Evolutionary conservation across 2,797 vertebrate species (phyloP).

Genomic region (Pelobates cultripes): DNA sequence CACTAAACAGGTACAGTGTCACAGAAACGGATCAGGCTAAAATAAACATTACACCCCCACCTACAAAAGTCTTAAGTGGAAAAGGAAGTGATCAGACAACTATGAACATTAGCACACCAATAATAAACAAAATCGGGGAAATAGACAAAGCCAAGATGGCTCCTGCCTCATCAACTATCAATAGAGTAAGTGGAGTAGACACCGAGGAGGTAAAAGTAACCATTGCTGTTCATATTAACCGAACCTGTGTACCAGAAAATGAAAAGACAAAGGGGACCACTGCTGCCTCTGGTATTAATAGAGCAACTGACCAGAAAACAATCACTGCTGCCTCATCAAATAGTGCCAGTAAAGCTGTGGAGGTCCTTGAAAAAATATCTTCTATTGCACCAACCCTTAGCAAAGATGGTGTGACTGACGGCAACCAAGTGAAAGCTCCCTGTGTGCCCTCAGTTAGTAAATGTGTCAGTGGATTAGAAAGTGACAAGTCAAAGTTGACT

Average conservation of each 20-base stretch:
- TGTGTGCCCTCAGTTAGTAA: slow-evolving; percentile 1
- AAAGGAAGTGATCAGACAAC: not conserved
- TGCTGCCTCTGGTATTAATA: not conserved
- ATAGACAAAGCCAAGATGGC: not conserved
- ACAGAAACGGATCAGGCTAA: not conserved
- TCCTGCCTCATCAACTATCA: not conserved
- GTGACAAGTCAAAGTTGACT: not conserved
- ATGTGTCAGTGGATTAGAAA: not conserved
- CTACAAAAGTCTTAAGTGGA: not conserved
- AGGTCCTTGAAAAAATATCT: slow-evolving; percentile 1
- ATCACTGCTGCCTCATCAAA: slow-evolving; percentile 16
- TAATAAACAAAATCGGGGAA: not conserved
- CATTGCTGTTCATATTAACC: not conserved
- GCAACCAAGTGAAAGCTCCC: not conserved
- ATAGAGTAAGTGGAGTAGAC: not conserved
- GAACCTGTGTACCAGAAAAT: not conserved
- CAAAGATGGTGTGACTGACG: slow-evolving; percentile 11
- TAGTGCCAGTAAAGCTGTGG: slow-evolving; percentile 20
- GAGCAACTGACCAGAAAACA: not conserved
- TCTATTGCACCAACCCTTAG: not conserved
- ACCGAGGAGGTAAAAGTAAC: not conserved
- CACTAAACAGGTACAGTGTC: not conserved
- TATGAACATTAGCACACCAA: not conserved
- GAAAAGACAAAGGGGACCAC: slow-evolving; percentile 13
- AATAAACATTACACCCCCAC: not conserved